Base-by-base conservation (phyloP, 2,888 invertebrate genomes). In the Nezara viridula region DNA sequence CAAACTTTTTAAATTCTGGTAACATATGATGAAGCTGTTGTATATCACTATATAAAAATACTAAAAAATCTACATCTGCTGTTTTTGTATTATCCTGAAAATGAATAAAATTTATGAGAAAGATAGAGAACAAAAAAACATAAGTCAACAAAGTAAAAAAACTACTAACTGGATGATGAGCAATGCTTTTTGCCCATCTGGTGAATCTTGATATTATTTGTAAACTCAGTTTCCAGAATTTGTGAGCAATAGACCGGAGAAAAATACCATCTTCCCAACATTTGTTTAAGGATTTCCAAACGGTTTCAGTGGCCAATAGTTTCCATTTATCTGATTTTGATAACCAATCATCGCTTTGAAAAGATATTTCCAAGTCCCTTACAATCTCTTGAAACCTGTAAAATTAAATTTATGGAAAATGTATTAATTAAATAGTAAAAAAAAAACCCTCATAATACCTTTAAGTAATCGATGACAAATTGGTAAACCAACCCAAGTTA, bases 381-480 rank as follows among this genome's bases (percentile, higher is more conserved):
- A 97, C 98, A 92, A 98, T 97, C 93, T 98, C 97, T 94, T 98
- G 98, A 93, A 98, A 98, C 91, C 98, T 94, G 91, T 55, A 92
- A 91, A 88, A 90, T 47, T 40, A 12, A 88, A 37, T 49, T 49
- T 27, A 27, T 21, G 27, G 5, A 32, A 66, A 27, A 19, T 14
- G 32, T 81, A 60, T 10, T 10, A n/a, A n/a, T n/a, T n/a, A n/a
- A n/a, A n/a, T n/a, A n/a, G n/a, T n/a, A n/a, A n/a, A n/a, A n/a
- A n/a, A n/a, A n/a, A n/a, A n/a, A n/a, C n/a, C n/a, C n/a, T n/a
- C n/a, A n/a, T n/a, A n/a, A n/a, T n/a, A n/a, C n/a, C n/a, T n/a
- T n/a, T n/a, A n/a, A n/a, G n/a, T n/a, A n/a, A n/a, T n/a, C n/a
- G n/a, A n/a, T n/a, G n/a, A n/a, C n/a, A n/a, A n/a, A n/a, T n/a